Base-by-base conservation (phyloP, 2,888 invertebrate genomes). In the Synergus umbraculus region DNA sequence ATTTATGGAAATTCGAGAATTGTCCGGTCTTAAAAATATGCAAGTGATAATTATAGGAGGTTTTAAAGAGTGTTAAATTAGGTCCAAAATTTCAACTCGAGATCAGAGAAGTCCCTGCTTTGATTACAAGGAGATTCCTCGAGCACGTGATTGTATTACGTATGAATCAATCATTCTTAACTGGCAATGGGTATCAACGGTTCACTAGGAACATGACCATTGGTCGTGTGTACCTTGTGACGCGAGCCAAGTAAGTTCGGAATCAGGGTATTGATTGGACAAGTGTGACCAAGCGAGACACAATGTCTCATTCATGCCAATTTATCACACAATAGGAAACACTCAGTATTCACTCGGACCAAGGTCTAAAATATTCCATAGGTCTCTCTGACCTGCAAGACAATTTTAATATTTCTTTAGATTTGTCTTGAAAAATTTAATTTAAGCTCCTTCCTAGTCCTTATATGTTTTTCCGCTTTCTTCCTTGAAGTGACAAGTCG, bases 181-280 rank as follows among this genome's bases (percentile, higher is more conserved):
- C 67, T 54, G 78, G 69, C 82, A 79, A 79, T 80, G 77, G 81
- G 69, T 73, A 81, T 79, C 80, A 79, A 80, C 78, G 84, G 77
- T 80, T 77, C 81, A 77, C 49, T 76, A 80, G 79, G 80, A 76
- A 77, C 81, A 77, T 82, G 81, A 80, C 78, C 78, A 84, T 81
- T 82, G 84, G 81, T 81, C 81, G 78, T 78, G 79, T 78, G 67
- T 76, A 78, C 83, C 84, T 83, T 83, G 83, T 84, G 83, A 84
- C 82, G 81, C 73, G 79, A 81, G 81, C 84, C 79, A 82, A 80
- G 80, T 78, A 81, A 83, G 82, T 84, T 81, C 79, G 81, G 82
- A 79, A 83, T 82, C 81, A 81, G 80, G 81, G 83, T 84, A 84
- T 84, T 84, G 84, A 84, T 84, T 84, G 79, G 81, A 78, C 80